These are phyloP conservation scores for Holcopasites calliopsidis DNA, from an alignment of 1,140 invertebrate genomes.

Conservation along the genomic window DNA sequence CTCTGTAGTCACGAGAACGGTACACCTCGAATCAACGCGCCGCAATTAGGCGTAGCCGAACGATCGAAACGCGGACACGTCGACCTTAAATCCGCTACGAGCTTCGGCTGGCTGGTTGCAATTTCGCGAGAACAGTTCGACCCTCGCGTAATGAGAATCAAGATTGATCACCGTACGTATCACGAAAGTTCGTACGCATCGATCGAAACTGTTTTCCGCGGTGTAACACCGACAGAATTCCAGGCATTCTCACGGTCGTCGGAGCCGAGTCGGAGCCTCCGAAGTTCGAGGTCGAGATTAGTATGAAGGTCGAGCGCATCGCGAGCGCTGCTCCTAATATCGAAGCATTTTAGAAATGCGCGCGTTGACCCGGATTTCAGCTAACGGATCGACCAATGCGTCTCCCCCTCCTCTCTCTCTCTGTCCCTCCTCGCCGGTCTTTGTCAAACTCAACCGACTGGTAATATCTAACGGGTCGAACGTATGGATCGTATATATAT, in stretches of 20 bases:
- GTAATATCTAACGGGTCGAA: constrained; percentile 57
- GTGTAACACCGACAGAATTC: too few relatives aligned
- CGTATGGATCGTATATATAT: constrained; percentile 8
- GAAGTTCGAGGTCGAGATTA: constrained; percentile 17
- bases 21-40: constrained; percentile 9
- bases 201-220: too few relatives aligned
- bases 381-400: constrained; percentile 55
- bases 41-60: constrained; percentile 38
- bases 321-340: constrained; percentile 29
- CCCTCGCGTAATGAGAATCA: too few relatives aligned
- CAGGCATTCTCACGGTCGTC: background rate
- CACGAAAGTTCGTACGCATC: too few relatives aligned
- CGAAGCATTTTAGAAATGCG: constrained; percentile 34
- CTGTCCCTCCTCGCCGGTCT: background rate
- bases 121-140: too few relatives aligned
- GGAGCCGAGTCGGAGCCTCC: background rate
- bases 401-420: constrained; percentile 18
- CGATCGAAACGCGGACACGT: background rate
- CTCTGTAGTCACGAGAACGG: constrained; percentile 16
- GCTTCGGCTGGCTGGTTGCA: too few relatives aligned
- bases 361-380: constrained; percentile 61
- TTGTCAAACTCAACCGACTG: constrained; percentile 30
- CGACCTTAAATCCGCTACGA: too few relatives aligned
- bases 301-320: constrained; percentile 40
- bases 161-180: too few relatives aligned